phyloP scores from a whole-genome alignment of 1,140 invertebrate genomes.

The Nephotettix cincticeps region DNA sequence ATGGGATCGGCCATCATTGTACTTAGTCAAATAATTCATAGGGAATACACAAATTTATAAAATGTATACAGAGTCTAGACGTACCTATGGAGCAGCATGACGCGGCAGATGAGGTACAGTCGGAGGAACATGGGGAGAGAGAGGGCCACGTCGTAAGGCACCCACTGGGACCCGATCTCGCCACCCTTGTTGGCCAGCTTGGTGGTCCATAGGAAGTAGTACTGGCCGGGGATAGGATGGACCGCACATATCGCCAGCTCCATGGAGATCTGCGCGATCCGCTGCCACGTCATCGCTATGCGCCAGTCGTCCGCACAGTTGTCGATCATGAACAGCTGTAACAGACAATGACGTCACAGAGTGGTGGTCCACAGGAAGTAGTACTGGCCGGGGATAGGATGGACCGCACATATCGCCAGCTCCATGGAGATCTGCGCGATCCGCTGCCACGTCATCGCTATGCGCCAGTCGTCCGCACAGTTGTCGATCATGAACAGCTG shows the following conservation, averaged over 20 bases:
- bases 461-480: conserved; percentile 99
- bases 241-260: conserved; percentile 95
- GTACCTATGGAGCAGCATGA: conserved; percentile 89
- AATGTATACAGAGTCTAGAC: no score
- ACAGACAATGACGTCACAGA: no score
- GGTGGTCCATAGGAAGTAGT: conserved; percentile 95
- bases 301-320: conserved; percentile 99
- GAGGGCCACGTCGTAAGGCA: conserved; percentile 93
- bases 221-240: conserved; percentile 95
- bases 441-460: conserved; percentile 97
- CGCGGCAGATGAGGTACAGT: conserved; percentile 97
- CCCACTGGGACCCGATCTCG: conserved; percentile 77
- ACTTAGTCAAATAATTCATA: no score
- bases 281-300: conserved; percentile 98
- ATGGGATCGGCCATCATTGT: no score
- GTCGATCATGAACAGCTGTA: conserved; percentile 98
- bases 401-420: conserved; percentile 92
- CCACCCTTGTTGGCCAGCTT: conserved; percentile 91
- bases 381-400: conserved; percentile 96
- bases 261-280: conserved; percentile 88
- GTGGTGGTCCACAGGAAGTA: conserved; percentile 96
- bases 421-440: conserved; percentile 92
- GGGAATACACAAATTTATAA: no score
- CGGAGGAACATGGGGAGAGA: conserved; percentile 99
- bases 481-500: conserved; percentile 99